A percentile compares a stretch with the other conserved stretches of the same genome.
These are phyloP conservation scores for Rhinatrema bivittatum DNA, from an alignment of 2,797 vertebrate species.

Conservation along the genomic window DNA sequence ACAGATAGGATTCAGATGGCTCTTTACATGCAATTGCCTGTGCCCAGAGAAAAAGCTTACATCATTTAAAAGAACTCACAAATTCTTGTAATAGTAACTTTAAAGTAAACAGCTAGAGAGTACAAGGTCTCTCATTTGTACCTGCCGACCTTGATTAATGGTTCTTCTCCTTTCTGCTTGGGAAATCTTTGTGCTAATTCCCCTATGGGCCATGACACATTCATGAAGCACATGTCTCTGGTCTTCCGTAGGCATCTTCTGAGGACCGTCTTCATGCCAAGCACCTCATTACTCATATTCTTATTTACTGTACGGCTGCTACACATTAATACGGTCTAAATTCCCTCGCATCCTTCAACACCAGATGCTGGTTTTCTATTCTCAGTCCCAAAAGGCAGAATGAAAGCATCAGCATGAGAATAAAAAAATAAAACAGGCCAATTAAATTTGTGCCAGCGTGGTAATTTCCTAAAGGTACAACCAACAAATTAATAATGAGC, in stretches of 20 bases:
- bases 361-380: slow-evolving; percentile 57
- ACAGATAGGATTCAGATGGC: neutral
- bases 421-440: slow-evolving; percentile 57
- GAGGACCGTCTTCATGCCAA: slow-evolving; percentile 32
- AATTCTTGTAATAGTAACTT: neutral
- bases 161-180: slow-evolving; percentile 26
- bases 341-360: slow-evolving; percentile 56
- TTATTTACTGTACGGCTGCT: slow-evolving; percentile 62
- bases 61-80: slow-evolving; percentile 3
- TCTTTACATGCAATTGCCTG: no score
- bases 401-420: slow-evolving; percentile 48
- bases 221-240: neutral
- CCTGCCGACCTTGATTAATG: slow-evolving; percentile 37
- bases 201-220: neutral
- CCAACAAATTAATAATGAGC: slow-evolving; percentile 43
- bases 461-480: slow-evolving; percentile 52
- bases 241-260: slow-evolving; percentile 9
- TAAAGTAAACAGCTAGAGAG: slow-evolving; percentile 29
- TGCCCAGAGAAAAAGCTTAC: neutral
- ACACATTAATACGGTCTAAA: slow-evolving; percentile 53
- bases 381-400: slow-evolving; percentile 48
- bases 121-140: slow-evolving; percentile 32
- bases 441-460: slow-evolving; percentile 56
- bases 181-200: slow-evolving; percentile 31
- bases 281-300: slow-evolving; percentile 54